Evolutionary conservation across 2,888 invertebrate species (phyloP).

Genomic region (Tetheella fluctuosa): DNA sequence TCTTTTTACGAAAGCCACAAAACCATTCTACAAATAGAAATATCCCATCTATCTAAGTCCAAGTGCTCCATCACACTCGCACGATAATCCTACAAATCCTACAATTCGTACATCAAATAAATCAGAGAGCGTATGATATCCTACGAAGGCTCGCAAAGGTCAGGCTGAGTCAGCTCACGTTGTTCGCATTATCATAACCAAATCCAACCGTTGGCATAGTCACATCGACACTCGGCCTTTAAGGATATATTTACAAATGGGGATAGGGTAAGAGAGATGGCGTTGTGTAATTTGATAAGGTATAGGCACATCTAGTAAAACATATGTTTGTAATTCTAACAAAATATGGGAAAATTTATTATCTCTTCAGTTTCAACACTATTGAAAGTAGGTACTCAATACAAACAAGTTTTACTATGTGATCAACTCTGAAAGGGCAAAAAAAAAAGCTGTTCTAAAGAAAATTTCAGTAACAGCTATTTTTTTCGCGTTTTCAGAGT

Average conservation of each 20-base stretch:
- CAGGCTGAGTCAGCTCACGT: slow-evolving; percentile 25
- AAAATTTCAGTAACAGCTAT: too few species aligned
- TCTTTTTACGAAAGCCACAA: slow-evolving; percentile 1
- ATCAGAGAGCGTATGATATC: slow-evolving; percentile 4
- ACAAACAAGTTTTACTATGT: too few species aligned
- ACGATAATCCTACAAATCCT: slow-evolving; percentile 9
- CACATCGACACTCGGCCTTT: slow-evolving; percentile 10
- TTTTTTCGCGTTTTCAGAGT: too few species aligned
- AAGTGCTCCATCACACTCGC: slow-evolving; percentile 9
- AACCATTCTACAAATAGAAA: slow-evolving; percentile 7
- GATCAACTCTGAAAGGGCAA: too few species aligned
- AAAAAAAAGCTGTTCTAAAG: too few species aligned
- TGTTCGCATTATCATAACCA: slow-evolving; percentile 29
- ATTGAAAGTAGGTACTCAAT: too few species aligned
- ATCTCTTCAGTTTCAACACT: too few species aligned
- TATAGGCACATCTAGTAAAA: background rate
- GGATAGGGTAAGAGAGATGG: slow-evolving; percentile 3
- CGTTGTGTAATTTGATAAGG: background rate
- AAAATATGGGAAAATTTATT: background rate
- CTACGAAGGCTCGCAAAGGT: slow-evolving; percentile 18
- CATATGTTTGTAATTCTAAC: background rate
- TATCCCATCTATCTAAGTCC: slow-evolving; percentile 8
- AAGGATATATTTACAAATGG: slow-evolving; percentile 6
- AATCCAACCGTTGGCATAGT: slow-evolving; percentile 18
- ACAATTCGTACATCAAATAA: slow-evolving; percentile 9